These are phyloP conservation scores for Mormyrus lacerda DNA, from an alignment of 2,113 vertebrate genomes.

Conservation along the genomic window DNA sequence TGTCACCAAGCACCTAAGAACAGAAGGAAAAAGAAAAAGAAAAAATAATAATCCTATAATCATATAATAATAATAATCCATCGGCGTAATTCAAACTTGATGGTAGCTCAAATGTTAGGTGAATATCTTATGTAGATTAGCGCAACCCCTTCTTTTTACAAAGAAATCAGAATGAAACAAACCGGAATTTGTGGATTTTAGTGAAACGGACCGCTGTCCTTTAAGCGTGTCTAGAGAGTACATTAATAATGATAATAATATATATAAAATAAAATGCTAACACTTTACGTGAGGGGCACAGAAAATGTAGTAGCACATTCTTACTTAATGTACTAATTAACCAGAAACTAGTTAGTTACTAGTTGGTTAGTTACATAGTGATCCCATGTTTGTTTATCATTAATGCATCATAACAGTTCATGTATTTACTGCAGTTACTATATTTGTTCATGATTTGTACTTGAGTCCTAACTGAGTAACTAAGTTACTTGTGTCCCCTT, in stretches of 20 bases:
- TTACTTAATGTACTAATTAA: neutral
- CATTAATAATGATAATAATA: neutral
- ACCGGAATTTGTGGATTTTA: neutral
- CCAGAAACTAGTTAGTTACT: neutral
- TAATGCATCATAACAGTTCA: neutral
- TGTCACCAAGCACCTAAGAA: constrained; percentile 72
- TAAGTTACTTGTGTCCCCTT: neutral
- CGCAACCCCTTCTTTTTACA: neutral
- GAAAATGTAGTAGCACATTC: neutral
- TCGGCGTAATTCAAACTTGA: neutral
- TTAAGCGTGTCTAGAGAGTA: neutral
- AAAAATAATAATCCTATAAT: too few relatives aligned
- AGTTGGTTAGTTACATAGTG: too few relatives aligned
- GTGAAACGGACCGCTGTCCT: neutral
- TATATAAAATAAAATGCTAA: neutral
- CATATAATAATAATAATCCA: too few relatives aligned
- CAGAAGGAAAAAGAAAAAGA: neutral
- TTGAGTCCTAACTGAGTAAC: neutral
- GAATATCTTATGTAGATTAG: neutral
- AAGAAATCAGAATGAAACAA: neutral
- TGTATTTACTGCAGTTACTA: neutral
- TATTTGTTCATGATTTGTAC: neutral
- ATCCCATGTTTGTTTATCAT: neutral
- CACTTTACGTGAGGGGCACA: neutral
- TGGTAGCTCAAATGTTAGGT: neutral